A percentile compares a stretch with the other conserved stretches of the same genome.
phyloP scores from a whole-genome alignment of 2,113 vertebrate species.

The Odontesthes bonariensis region DNA sequence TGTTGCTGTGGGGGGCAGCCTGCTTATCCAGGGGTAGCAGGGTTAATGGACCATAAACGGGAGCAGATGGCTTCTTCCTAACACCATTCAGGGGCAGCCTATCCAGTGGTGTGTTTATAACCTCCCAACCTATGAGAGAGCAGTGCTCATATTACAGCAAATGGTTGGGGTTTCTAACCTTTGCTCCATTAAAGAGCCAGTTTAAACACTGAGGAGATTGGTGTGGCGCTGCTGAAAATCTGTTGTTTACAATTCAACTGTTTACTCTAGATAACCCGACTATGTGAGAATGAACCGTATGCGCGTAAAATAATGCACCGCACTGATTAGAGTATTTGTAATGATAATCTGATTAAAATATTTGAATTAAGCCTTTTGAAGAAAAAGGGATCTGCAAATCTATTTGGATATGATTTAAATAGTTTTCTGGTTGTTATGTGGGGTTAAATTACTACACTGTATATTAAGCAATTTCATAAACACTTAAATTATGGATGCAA shows the following conservation, averaged over 20 bases:
- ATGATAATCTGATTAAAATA: not conserved
- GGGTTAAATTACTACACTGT: not conserved
- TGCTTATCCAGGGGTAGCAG: slow-evolving; percentile 60
- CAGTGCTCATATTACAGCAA: slow-evolving; percentile 67
- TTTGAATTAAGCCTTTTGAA: not conserved
- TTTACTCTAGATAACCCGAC: slow-evolving; percentile 48
- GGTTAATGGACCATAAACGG: slow-evolving; percentile 82
- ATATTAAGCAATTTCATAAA: no score
- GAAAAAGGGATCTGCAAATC: not conserved
- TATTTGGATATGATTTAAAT: slow-evolving; percentile 4
- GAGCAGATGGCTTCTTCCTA: slow-evolving; percentile 81
- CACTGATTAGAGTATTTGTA: slow-evolving; percentile 27
- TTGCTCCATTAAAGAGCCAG: slow-evolving; percentile 55
- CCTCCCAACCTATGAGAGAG: slow-evolving; percentile 65
- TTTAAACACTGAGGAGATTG: slow-evolving; percentile 47
- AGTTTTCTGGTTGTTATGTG: not conserved
- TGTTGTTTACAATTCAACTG: slow-evolving; percentile 36
- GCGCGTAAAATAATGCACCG: slow-evolving; percentile 2
- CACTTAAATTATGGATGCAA: no score
- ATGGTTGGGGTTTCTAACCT: slow-evolving; percentile 69
- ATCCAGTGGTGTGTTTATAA: slow-evolving; percentile 52
- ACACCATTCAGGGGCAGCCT: slow-evolving; percentile 70
- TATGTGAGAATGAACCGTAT: not conserved
- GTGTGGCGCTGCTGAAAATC: slow-evolving; percentile 23
- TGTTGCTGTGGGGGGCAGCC: slow-evolving; percentile 77